Base-by-base conservation (phyloP, 2,113 vertebrate species). In the Anguilla japonica region DNA sequence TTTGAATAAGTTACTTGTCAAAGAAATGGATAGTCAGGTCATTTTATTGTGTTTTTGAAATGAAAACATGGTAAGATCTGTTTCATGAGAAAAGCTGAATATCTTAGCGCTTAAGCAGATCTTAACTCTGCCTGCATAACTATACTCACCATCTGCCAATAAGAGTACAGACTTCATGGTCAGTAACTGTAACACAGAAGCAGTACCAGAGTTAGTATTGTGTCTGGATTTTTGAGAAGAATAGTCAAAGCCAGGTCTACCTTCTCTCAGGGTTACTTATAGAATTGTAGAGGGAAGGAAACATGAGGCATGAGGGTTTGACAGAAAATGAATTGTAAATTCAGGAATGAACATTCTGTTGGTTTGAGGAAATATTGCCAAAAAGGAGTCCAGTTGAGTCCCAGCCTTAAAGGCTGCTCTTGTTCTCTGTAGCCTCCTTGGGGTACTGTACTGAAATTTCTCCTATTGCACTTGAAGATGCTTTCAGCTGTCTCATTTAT, bases 401-500 rank as follows among this genome's bases (percentile, higher is more conserved):
- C 41, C 22, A 16, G 50, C 78, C 50, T 63, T 41, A 29, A 40
- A 63, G 40, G 40, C 41, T 82, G 16, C 83, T 46, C 22, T 34
- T 78, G 80, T 41, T 57, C 82, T 84, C 2, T 40, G 39, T 79
- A 87, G 89, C 82, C 83, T 89, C 83, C 0, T 46, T 29, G 67
- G 86, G 85, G 87, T 88, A 83, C 85, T 90, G 86, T 90, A 89
- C 89, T 90, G 78, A 88, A 82, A 90, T 91, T 85, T 90, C 88
- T 84, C 88, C 88, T 88, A 43, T 90, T 92, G 92, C 90, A 91
- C 90, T 91, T 91, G 57, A 89, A 89, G 79, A 87, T 89, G 88
- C 85, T 90, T 53, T 83, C 40, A 78, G 86, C 87, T 14, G 79
- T 89, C 87, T 90, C 88, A 86, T 91, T 41, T 85, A 83, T 89